A percentile compares a stretch with the other conserved stretches of the same genome.
These are phyloP conservation scores for Cyphomyrmex costatus DNA, from an alignment of 1,140 invertebrate species.

Conservation along the genomic window DNA sequence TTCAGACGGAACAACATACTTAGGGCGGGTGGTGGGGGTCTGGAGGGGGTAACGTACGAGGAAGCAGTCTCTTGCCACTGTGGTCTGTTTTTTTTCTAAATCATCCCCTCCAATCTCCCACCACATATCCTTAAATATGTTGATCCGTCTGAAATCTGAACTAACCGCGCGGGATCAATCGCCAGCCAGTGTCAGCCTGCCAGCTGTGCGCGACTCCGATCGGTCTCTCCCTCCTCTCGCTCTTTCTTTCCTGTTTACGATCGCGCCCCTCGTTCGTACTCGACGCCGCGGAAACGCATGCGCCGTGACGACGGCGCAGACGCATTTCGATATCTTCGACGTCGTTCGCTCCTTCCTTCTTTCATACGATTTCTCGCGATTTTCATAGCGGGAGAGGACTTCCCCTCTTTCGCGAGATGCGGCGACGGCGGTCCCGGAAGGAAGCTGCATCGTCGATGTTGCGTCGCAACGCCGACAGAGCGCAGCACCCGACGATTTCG, in stretches of 20 bases:
- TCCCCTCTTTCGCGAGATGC: neutral
- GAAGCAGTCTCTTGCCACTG: too few species aligned
- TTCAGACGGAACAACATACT: too few species aligned
- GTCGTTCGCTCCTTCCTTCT: neutral
- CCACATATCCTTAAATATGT: too few species aligned
- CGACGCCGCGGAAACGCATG: neutral
- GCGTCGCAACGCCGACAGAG: conserved; percentile 20
- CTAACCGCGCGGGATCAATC: conserved; percentile 53
- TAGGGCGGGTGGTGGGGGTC: too few species aligned
- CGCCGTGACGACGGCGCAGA: neutral
- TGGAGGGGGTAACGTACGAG: too few species aligned
- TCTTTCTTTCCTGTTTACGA: neutral
- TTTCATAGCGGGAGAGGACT: neutral
- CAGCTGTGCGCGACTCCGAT: conserved; percentile 49
- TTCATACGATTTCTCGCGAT: neutral
- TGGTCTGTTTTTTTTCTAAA: too few species aligned
- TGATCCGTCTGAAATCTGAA: too few species aligned
- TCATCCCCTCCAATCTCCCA: too few species aligned
- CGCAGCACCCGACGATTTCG: neutral
- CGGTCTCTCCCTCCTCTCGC: neutral
- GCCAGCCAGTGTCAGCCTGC: conserved; percentile 55
- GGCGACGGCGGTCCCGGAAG: conserved; percentile 1
- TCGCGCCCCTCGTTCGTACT: neutral
- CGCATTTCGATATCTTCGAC: neutral
- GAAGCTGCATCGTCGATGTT: conserved; percentile 7